These are phyloP conservation scores for Epinephelus cyanopodus DNA, from an alignment of 2,113 vertebrate species.

Conservation along the genomic window DNA sequence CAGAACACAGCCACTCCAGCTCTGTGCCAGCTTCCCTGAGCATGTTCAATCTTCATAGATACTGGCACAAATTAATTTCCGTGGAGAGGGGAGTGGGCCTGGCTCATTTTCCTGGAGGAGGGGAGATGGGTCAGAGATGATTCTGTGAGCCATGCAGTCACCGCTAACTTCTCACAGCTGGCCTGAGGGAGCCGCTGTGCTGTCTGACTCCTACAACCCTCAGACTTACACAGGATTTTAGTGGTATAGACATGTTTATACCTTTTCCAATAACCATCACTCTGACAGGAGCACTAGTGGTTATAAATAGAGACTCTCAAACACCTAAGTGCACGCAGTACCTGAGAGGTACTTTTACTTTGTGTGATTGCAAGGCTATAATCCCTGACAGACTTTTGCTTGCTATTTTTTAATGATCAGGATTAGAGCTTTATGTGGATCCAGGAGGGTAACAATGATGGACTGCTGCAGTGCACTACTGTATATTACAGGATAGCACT, in stretches of 20 bases:
- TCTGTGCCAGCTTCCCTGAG: neutral
- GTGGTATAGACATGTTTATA: neutral
- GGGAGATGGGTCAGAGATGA: slow-evolving; percentile 15
- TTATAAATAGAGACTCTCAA: slow-evolving; percentile 47
- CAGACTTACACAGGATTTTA: neutral
- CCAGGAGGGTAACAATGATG: slow-evolving; percentile 32
- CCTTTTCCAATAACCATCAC: slow-evolving; percentile 17
- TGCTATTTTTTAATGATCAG: slow-evolving; percentile 29
- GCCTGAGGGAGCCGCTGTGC: neutral
- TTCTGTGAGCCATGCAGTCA: neutral
- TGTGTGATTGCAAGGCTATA: slow-evolving; percentile 40
- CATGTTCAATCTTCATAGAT: slow-evolving; percentile 20
- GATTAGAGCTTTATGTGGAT: slow-evolving; percentile 47
- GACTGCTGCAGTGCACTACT: neutral
- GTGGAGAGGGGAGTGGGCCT: neutral
- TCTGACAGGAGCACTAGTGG: slow-evolving; percentile 21
- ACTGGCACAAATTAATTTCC: slow-evolving; percentile 34
- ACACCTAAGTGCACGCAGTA: slow-evolving; percentile 8
- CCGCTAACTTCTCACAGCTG: neutral
- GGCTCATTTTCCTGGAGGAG: neutral
- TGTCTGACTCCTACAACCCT: slow-evolving; percentile 5
- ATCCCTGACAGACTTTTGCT: slow-evolving; percentile 31
- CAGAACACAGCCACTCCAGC: neutral
- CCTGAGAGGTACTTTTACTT: slow-evolving; percentile 19
- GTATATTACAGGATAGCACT: neutral